Evolutionary conservation across 1,140 invertebrate species (phyloP).

Genomic region (Cyclina sinensis): DNA sequence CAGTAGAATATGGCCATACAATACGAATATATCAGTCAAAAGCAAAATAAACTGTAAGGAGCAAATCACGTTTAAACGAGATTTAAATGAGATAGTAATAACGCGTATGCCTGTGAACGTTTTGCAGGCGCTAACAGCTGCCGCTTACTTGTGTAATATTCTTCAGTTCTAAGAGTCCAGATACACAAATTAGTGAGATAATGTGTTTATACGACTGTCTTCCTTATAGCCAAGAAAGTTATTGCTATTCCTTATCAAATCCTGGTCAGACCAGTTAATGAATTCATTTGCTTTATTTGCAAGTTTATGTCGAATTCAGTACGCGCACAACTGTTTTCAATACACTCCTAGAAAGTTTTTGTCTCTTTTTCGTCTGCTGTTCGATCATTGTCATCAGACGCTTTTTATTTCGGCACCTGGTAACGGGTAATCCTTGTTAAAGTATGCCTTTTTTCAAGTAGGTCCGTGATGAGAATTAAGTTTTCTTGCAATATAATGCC

Average conservation of each 20-base stretch:
- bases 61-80: slow-evolving; percentile 37
- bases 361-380: not conserved
- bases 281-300: not conserved
- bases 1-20: slow-evolving; percentile 7
- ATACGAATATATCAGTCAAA: slow-evolving; percentile 35
- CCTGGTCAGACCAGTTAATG: not conserved
- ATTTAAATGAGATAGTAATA: slow-evolving; percentile 60
- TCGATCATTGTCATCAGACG: slow-evolving; percentile 29
- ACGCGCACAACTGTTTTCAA: not conserved
- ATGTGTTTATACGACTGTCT: not conserved
- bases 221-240: not conserved
- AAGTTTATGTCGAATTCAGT: too few relatives aligned
- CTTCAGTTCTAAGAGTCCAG: slow-evolving; percentile 26
- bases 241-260: not conserved
- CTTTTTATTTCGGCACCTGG: slow-evolving; percentile 55
- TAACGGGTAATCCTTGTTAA: slow-evolving; percentile 32
- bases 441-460: slow-evolving; percentile 61
- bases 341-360: not conserved
- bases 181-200: not conserved
- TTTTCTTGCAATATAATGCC: slow-evolving; percentile 57
- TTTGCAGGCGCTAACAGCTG: not conserved
- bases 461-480: slow-evolving; percentile 66
- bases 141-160: slow-evolving; percentile 38
- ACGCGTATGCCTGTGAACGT: not conserved
- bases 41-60: slow-evolving; percentile 60